Conservation (phyloP, 1,140 invertebrate genomes). For the Magallana ariakensis region DNA sequence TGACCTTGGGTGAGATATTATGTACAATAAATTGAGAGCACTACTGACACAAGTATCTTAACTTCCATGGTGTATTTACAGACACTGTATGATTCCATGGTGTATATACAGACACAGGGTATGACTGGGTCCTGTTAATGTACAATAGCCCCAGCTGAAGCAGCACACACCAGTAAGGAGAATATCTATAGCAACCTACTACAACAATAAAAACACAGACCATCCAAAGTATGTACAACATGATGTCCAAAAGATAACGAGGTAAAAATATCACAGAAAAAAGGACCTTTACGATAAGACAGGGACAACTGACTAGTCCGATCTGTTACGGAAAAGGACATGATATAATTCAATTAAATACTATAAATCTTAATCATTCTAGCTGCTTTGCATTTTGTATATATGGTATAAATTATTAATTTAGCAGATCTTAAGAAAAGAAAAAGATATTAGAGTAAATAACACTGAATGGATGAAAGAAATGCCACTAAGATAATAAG, state of each 20-base stretch:
- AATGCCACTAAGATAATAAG: too few species aligned
- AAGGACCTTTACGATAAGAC: background rate
- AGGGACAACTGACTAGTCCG: background rate
- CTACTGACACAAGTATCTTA: background rate
- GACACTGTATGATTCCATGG: too few species aligned
- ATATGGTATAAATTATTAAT: too few species aligned
- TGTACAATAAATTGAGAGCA: background rate
- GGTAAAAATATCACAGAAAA: constrained; percentile 28
- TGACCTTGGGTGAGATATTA: background rate
- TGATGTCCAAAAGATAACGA: background rate
- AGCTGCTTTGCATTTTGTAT: too few species aligned
- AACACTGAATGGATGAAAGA: too few species aligned
- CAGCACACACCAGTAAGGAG: background rate
- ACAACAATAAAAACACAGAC: background rate
- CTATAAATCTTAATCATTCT: too few species aligned
- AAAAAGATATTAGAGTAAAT: too few species aligned
- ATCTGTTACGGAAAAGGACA: too few species aligned
- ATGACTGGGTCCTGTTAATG: background rate
- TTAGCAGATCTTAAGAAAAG: too few species aligned
- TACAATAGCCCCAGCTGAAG: background rate
- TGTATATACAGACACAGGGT: background rate
- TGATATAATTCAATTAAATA: too few species aligned
- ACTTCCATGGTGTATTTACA: background rate
- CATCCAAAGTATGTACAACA: background rate
- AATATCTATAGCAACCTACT: background rate